phyloP scores from a whole-genome alignment of 2,888 invertebrate genomes.

The Cephalotes varians region DNA sequence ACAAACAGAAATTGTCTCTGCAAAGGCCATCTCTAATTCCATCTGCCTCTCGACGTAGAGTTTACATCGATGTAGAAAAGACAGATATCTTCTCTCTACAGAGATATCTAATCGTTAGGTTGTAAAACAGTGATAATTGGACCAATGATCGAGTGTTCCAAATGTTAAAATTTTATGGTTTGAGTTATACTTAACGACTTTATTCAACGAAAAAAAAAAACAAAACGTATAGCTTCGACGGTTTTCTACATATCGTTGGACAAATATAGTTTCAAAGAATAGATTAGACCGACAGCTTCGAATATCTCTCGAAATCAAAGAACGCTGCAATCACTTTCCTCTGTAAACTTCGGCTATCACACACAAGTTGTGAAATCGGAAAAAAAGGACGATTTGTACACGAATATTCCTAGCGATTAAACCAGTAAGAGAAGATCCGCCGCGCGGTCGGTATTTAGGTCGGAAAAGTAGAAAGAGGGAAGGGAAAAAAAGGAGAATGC shows the following conservation, averaged over 20 bases:
- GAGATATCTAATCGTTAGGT: not conserved
- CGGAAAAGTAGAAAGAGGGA: not conserved
- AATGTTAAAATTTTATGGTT: not conserved
- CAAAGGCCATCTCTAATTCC: not conserved
- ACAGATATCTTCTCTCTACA: not conserved
- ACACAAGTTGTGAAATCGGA: not conserved
- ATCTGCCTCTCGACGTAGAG: not conserved
- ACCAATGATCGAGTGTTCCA: not conserved
- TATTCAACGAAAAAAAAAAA: too few species aligned
- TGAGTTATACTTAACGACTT: too few species aligned
- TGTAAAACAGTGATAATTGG: not conserved
- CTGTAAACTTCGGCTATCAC: not conserved
- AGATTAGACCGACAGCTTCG: too few species aligned
- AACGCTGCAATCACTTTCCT: not conserved
- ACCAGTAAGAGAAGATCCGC: not conserved
- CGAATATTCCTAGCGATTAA: not conserved
- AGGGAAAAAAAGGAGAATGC: slow-evolving; percentile 34
- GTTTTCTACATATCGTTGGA: too few species aligned
- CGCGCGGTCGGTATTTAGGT: not conserved
- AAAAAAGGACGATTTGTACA: not conserved
- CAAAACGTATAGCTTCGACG: too few species aligned
- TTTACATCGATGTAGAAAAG: not conserved
- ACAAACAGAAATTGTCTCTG: not conserved
- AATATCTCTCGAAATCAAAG: not conserved
- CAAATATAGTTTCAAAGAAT: too few species aligned